Evolutionary conservation across 2,797 vertebrate species (phyloP), one percentile per base, ranked within the genome.

Genomic region (Catharus ustulatus): DNA sequence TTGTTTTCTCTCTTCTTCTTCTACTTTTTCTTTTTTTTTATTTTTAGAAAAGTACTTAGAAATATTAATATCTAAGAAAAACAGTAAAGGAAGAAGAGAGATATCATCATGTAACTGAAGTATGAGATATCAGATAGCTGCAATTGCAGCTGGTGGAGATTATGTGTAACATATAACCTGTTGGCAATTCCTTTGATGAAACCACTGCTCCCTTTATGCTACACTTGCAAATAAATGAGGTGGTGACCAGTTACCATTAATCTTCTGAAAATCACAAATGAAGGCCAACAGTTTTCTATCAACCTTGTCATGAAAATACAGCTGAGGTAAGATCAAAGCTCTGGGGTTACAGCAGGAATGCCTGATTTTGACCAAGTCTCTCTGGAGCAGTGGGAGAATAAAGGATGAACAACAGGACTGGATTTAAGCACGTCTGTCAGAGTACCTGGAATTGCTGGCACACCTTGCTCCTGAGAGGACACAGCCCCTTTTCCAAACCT

Each of bases 111-210:
- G 30, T 78, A 92, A 93, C 63, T 84, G 71, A 78, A 87, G 64
- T 74, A 80, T 61, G 88, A 94, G 91, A 57, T 96, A 96, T 96
- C 95, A 93, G 92, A 95, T 97, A 94, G 89, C 92, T 88, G 67
- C 67, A 66, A 43, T 84, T 93, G 87, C 97, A 97, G 97, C 96
- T 97, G 96, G 94, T 88, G 74, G 84, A 94, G 92, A 97, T 97
- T 96, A 97, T 95, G 86, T 95, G 80, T 74, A 95, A 94, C 81
- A 87, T 94, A 83, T 24, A 96, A 85, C 78, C 78, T 89, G 67
- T 23, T 96, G 94, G 96, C 94, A 97, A 74, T 66, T 84, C 95
- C 92, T 96, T 95, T 97, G 97, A 97, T 96, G 95, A 96, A 95
- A 92, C 69, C 84, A 88, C 54, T 49, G 94, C 79, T 96, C 87